Evolutionary conservation across 2,113 vertebrate species (phyloP).

Genomic region (Cavia aperea): DNA sequence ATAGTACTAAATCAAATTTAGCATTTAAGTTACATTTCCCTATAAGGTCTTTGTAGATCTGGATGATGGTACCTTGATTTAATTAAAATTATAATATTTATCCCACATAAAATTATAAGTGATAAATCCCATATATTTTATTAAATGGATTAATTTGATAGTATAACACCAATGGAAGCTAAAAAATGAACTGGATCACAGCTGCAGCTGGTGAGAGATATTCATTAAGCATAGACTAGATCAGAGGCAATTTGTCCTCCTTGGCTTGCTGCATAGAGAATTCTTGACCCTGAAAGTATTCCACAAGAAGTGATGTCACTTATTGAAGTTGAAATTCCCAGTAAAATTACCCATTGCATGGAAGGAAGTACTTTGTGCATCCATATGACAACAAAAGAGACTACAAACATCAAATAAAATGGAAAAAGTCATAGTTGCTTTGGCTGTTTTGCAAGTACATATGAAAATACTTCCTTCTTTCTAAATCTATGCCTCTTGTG

Average conservation of each 20-base stretch:
- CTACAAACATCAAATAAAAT: slow-evolving; percentile 70
- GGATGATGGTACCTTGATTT: neutral
- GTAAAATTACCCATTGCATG: neutral
- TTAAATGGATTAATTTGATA: neutral
- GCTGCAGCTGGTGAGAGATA: neutral
- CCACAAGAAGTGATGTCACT: neutral
- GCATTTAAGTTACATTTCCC: neutral
- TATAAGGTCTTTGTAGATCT: neutral
- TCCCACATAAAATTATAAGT: accelerated
- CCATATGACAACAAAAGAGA: slow-evolving; percentile 67
- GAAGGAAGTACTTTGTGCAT: no score
- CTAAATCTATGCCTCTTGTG: neutral
- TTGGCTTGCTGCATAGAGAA: neutral
- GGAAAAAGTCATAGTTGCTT: neutral
- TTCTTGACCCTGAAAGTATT: neutral
- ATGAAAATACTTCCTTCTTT: neutral
- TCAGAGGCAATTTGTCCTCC: neutral
- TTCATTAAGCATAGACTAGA: neutral
- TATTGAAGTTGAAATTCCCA: neutral
- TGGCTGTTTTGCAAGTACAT: neutral
- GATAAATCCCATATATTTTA: neutral
- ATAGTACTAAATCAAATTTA: neutral
- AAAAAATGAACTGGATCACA: neutral
- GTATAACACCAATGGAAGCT: neutral
- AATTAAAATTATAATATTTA: neutral